Conservation (phyloP, 1,140 invertebrate genomes). For the Hypsibius dujardini region DNA sequence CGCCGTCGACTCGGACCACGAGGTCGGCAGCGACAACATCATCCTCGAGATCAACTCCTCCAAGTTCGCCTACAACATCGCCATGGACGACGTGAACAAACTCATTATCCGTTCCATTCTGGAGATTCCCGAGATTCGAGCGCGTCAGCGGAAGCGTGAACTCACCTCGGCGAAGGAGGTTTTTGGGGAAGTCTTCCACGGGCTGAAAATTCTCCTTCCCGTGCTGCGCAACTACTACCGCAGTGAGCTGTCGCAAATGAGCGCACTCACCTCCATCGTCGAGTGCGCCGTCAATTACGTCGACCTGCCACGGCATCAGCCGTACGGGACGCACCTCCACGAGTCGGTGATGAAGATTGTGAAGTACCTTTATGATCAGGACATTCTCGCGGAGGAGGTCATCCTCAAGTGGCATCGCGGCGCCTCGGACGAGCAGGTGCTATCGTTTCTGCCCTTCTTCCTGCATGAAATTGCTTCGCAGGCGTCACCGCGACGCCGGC, state of each 20-base stretch:
- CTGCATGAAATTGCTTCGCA: neutral
- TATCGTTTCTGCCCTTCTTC: neutral
- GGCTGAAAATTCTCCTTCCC: conserved; percentile 49
- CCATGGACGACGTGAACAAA: conserved; percentile 65
- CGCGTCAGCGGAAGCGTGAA: conserved; percentile 22
- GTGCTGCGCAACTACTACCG: conserved; percentile 66
- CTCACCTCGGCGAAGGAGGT: conserved; percentile 24
- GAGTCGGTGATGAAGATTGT: conserved; percentile 39
- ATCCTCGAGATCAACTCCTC: conserved; percentile 90
- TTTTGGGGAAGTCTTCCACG: conserved; percentile 23
- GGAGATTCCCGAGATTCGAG: conserved; percentile 38
- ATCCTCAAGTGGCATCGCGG: conserved; percentile 56
- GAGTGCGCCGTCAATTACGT: conserved; percentile 28
- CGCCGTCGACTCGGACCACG: conserved; percentile 68
- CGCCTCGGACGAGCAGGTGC: conserved; percentile 30
- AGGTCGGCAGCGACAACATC: conserved; percentile 65
- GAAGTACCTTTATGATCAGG: conserved; percentile 59
- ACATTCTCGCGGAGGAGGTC: conserved; percentile 57
- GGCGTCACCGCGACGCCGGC: neutral
- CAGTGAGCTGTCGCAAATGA: conserved; percentile 52
- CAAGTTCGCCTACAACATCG: conserved; percentile 75
- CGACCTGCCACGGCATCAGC: neutral
- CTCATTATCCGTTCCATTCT: conserved; percentile 62
- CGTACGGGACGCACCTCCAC: conserved; percentile 29
- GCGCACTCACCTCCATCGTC: conserved; percentile 61